Evolutionary conservation across 2,797 vertebrate genomes (phyloP), one percentile per base, ranked within the genome.

Genomic region (Labroides dimidiatus): DNA sequence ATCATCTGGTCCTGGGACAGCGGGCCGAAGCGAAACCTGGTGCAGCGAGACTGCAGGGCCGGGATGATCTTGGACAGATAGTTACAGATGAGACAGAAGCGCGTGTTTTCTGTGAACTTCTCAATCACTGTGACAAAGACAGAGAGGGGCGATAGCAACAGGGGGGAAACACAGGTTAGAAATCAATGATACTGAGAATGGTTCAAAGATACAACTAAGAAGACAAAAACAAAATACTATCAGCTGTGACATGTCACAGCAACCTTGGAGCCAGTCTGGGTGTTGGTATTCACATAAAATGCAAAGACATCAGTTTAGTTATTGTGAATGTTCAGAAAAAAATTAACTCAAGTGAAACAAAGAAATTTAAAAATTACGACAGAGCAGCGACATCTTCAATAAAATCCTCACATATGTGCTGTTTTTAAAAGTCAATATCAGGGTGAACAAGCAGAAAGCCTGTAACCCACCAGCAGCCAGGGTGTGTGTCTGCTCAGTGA

Each of bases 11-110:
- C 95, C 0, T 94, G 95, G 16, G 93, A 95, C 74, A 99, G 92
- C 0, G 97, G 98, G 0, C 96, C 97, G 0, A 99, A 98, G 45
- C 97, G 96, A 89, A 99, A 99, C 59, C 98, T 92, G 0, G 98
- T 99, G 90, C 98, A 99, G 55, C 98, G 95, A 1, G 98, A 99
- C 84, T 99, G 98, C 81, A 99, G 89, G 2, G 98, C 98, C 0
- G 97, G 98, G 90, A 99, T 99, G 94, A 99, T 98, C 93, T 98
- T 99, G 47, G 98, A 99, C 55, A 99, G 93, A 89, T 99, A 99
- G 91, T 99, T 99, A 83, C 97, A 96, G 93, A 99, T 99, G 79
- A 99, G 93, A 81, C 98, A 99, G 64, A 99, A 99, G 0, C 97
- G 90, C 2, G 97, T 98, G 87, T 99, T 99, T 85, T 99, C 98